Evolutionary conservation across 2,888 invertebrate species (phyloP).

Genomic region (Nomada hirtipes): DNA sequence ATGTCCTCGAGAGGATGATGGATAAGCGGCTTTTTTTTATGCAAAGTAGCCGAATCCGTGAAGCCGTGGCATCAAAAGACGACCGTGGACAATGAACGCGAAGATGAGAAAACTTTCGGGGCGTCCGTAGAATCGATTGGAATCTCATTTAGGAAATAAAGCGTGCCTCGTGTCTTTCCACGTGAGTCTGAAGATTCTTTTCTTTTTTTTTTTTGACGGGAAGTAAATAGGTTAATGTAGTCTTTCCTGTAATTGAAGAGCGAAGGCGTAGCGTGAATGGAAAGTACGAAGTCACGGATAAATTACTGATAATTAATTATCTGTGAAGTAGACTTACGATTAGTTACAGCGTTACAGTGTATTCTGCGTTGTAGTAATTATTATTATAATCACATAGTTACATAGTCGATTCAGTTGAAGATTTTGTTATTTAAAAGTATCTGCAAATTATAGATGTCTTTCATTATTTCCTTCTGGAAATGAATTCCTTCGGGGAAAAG

Average conservation of each 20-base stretch:
- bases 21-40: not conserved
- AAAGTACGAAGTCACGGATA: too few relatives aligned
- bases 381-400: too few relatives aligned
- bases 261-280: too few relatives aligned
- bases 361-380: too few relatives aligned
- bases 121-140: slow-evolving; percentile 1
- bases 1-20: not conserved
- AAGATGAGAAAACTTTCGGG: not conserved
- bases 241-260: too few relatives aligned
- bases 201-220: too few relatives aligned
- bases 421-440: too few relatives aligned
- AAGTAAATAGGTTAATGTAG: not conserved
- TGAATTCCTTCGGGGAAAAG: not conserved
- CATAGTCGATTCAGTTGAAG: too few relatives aligned
- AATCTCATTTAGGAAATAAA: slow-evolving; percentile 5
- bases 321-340: too few relatives aligned
- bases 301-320: too few relatives aligned
- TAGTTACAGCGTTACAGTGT: too few relatives aligned
- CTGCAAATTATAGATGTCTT: not conserved
- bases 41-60: not conserved
- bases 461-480: not conserved
- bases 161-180: not conserved
- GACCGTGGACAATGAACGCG: not conserved
- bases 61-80: not conserved
- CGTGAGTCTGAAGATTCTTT: not conserved